Evolutionary conservation across 2,113 vertebrate species (phyloP), one percentile per base, ranked within the genome.

Genomic region (Prinia subflava): DNA sequence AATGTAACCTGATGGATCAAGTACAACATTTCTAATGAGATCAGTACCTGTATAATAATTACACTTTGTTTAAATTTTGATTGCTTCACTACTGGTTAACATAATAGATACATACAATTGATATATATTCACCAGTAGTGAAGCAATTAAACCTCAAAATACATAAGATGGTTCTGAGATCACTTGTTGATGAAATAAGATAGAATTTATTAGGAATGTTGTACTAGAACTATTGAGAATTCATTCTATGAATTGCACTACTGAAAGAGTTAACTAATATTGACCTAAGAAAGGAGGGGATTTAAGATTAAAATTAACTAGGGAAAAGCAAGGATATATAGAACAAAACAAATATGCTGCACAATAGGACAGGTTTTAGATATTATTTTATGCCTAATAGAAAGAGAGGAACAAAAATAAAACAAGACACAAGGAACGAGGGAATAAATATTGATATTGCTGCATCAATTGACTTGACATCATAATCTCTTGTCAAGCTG

Each of bases 381-480:
- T 81, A 78, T 52, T 88, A 74, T 64, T 93, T 41, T 52, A 42
- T 55, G 11, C 7, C 7, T 44, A 57, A 63, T 35, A 80, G 68
- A 59, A 79, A 85, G 82, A 87, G 21, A 88, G 20, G 14, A 86
- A 62, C 4, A 39, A 93, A 96, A 76, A 81, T 59, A 60, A 89
- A 84, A 62, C 17, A 79, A 85, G n/a, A 33, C n/a, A 87, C 3
- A 60, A 92, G 52, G 23, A 76, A 7, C 0, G 0, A 79, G 39
- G 74, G 70, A 85, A 93, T 95, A 95, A 94, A 95, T 95, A 96
- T 94, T 96, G 95, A 95, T 88, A 95, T 69, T 89, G 44, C 57
- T 70, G 57, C 55, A 87, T 59, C 92, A 94, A 91, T 91, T 93
- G 93, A 88, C 55, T 89, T 95, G 95, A 96, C 68, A 83, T 91